phyloP scores from a whole-genome alignment of 2,888 invertebrate genomes.

The Phaedon cochleariae region DNA sequence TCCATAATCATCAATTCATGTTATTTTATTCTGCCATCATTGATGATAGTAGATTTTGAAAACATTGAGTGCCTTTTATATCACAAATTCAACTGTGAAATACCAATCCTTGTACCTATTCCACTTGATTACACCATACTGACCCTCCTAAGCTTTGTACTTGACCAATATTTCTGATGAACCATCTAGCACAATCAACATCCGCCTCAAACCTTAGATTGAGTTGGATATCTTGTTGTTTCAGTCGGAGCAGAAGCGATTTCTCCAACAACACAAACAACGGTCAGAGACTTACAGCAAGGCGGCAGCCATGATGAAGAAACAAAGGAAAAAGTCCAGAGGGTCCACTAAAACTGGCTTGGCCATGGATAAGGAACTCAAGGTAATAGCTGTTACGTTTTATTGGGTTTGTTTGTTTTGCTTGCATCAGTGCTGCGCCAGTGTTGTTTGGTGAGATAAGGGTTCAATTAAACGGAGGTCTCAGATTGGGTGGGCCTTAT shows the following conservation, averaged over 20 bases:
- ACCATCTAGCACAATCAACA: neutral
- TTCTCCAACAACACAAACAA: conserved; percentile 91
- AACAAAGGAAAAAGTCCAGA: conserved; percentile 86
- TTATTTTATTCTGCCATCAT: too few species aligned
- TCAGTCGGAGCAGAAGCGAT: conserved; percentile 91
- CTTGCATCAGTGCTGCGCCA: neutral
- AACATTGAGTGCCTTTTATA: too few species aligned
- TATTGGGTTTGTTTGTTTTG: conserved; percentile 20
- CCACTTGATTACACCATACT: too few species aligned
- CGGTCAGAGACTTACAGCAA: conserved; percentile 91
- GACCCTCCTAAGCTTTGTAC: too few species aligned
- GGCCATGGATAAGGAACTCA: conserved; percentile 90
- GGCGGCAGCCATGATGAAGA: conserved; percentile 90
- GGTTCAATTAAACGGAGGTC: conserved; percentile 13
- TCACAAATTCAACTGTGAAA: too few species aligned
- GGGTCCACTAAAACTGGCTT: conserved; percentile 78
- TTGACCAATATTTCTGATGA: neutral
- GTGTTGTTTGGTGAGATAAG: conserved; percentile 9
- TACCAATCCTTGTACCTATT: too few species aligned
- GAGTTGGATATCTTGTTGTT: conserved; percentile 19
- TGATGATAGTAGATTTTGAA: too few species aligned
- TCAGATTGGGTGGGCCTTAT: neutral
- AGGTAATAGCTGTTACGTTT: conserved; percentile 64
- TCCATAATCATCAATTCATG: too few species aligned
- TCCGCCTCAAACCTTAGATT: conserved; percentile 1